Conservation (phyloP, 1,140 invertebrate genomes). For the Amphibalanus amphitrite region DNA sequence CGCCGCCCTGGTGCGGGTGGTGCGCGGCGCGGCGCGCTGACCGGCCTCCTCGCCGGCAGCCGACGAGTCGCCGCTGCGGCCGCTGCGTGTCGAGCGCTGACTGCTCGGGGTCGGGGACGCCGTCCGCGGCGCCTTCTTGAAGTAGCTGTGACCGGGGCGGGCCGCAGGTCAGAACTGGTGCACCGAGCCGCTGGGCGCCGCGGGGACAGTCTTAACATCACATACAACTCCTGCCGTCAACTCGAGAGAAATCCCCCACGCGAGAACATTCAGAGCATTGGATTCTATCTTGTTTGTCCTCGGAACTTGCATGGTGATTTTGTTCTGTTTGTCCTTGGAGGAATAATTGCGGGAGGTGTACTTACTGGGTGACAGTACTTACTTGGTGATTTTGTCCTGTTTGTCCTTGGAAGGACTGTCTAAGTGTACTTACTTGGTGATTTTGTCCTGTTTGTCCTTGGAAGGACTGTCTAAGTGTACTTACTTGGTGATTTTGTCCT, state of each 20-base stretch:
- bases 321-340: constrained; percentile 1
- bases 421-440: too few relatives aligned
- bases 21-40: not conserved
- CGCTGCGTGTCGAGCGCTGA: not conserved
- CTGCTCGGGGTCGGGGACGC: not conserved
- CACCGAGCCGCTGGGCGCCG: too few relatives aligned
- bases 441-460: too few relatives aligned
- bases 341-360: too few relatives aligned
- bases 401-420: not conserved
- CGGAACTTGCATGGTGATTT: not conserved
- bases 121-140: not conserved
- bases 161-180: not conserved
- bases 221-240: too few relatives aligned
- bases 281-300: too few relatives aligned
- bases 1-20: not conserved
- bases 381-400: constrained; percentile 4
- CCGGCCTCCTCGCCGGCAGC: not conserved
- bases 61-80: not conserved
- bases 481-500: too few relatives aligned
- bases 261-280: too few relatives aligned
- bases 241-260: too few relatives aligned
- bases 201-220: too few relatives aligned
- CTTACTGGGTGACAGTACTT: too few relatives aligned
- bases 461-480: too few relatives aligned
- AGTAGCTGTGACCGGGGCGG: not conserved